These are phyloP conservation scores for Ficedula albicollis DNA, from an alignment of 2,797 vertebrate species.

Conservation along the genomic window DNA sequence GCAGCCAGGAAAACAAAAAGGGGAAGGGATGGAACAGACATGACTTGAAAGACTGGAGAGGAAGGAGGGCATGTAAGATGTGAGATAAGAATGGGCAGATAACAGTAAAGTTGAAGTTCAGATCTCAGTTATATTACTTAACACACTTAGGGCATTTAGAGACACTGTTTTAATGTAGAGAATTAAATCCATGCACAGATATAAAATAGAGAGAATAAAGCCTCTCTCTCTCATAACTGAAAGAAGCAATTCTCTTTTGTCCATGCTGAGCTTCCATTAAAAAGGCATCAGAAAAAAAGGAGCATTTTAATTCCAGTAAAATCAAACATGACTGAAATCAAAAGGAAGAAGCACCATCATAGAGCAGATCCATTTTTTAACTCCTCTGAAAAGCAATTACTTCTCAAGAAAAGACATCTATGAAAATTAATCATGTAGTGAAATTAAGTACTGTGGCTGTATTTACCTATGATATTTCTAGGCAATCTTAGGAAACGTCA, in stretches of 20 bases:
- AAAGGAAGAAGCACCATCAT: background rate
- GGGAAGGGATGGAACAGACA: accelerated
- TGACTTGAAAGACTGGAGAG: background rate
- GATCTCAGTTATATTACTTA: background rate
- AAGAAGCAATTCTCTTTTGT: background rate
- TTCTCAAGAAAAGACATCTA: background rate
- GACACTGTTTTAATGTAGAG: background rate
- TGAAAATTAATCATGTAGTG: background rate
- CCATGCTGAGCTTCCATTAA: background rate
- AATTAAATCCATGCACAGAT: background rate
- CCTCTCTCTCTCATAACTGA: background rate
- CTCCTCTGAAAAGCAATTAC: background rate
- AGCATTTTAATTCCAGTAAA: background rate
- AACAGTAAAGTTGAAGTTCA: background rate
- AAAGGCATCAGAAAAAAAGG: background rate
- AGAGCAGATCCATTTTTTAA: background rate
- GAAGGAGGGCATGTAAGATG: background rate
- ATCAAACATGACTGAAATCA: background rate
- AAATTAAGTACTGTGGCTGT: background rate
- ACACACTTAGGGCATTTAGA: background rate
- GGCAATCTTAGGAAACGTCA: background rate
- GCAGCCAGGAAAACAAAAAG: accelerated
- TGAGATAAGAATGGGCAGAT: background rate
- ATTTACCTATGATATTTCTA: background rate
- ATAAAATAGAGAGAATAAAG: background rate